Evolutionary conservation across 2,888 invertebrate species (phyloP).

Genomic region (Dicranocentrus wangi): DNA sequence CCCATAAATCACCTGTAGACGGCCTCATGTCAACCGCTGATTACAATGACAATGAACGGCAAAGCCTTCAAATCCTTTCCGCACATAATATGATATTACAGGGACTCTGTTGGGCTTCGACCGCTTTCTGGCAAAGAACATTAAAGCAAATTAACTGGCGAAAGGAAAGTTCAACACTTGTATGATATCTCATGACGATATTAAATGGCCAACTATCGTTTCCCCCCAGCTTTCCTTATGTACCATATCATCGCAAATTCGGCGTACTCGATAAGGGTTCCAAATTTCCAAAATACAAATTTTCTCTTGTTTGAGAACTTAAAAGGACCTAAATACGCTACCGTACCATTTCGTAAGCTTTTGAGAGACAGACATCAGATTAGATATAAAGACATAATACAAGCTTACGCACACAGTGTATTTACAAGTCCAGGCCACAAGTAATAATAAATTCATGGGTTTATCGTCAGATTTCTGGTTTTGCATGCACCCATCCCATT

Average conservation of each 20-base stretch:
- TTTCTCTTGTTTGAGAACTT: too few species aligned
- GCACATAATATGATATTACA: slow-evolving; percentile 19
- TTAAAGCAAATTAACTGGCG: too few species aligned
- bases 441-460: slow-evolving; percentile 53
- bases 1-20: slow-evolving; percentile 58
- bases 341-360: too few species aligned
- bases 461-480: slow-evolving; percentile 64
- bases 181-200: slow-evolving; percentile 35
- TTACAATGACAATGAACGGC: slow-evolving; percentile 62
- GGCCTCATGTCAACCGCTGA: slow-evolving; percentile 53
- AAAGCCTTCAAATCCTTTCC: slow-evolving; percentile 38
- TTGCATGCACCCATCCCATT: slow-evolving; percentile 48
- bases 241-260: too few species aligned
- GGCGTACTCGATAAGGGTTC: too few species aligned
- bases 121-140: slow-evolving; percentile 19
- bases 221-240: too few species aligned
- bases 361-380: slow-evolving; percentile 4
- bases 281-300: too few species aligned
- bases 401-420: slow-evolving; percentile 28
- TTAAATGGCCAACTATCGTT: not conserved
- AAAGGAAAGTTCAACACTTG: slow-evolving; percentile 32
- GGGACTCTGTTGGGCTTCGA: not conserved
- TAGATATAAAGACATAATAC: slow-evolving; percentile 5
- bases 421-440: slow-evolving; percentile 55
- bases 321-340: too few species aligned